phyloP scores from a whole-genome alignment of 2,888 invertebrate species.

The Balanococcus diminutus region DNA sequence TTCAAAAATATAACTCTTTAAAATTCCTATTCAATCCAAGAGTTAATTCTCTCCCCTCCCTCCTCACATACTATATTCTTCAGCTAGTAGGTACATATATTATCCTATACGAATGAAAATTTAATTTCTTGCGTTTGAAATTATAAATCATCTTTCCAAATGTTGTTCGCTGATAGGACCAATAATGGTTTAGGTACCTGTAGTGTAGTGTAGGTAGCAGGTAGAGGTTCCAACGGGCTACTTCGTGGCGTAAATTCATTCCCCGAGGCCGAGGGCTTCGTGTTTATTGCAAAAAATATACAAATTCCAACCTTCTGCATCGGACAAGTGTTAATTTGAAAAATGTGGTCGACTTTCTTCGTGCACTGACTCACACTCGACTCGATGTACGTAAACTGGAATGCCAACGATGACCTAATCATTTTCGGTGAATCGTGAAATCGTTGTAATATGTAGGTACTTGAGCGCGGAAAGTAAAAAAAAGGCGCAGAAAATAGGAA shows the following conservation, averaged over 20 bases:
- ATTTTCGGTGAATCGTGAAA: constrained; percentile 5
- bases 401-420: not conserved
- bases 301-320: not conserved
- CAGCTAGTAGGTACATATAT: too few relatives aligned
- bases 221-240: too few relatives aligned
- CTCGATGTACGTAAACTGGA: not conserved
- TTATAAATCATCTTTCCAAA: too few relatives aligned
- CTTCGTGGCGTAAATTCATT: not conserved
- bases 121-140: not conserved
- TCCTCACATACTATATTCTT: too few relatives aligned
- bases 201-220: too few relatives aligned
- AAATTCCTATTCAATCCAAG: too few relatives aligned
- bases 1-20: too few relatives aligned
- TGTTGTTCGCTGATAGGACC: too few relatives aligned
- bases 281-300: not conserved
- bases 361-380: not conserved
- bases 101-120: too few relatives aligned
- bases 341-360: not conserved
- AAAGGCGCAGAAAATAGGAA: not conserved
- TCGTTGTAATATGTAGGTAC: not conserved
- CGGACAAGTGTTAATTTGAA: not conserved
- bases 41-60: too few relatives aligned
- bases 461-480: not conserved
- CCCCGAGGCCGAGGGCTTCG: not conserved
- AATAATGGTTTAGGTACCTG: too few relatives aligned